Conservation (phyloP, 2,888 invertebrate species). For the Beris chalybata region DNA sequence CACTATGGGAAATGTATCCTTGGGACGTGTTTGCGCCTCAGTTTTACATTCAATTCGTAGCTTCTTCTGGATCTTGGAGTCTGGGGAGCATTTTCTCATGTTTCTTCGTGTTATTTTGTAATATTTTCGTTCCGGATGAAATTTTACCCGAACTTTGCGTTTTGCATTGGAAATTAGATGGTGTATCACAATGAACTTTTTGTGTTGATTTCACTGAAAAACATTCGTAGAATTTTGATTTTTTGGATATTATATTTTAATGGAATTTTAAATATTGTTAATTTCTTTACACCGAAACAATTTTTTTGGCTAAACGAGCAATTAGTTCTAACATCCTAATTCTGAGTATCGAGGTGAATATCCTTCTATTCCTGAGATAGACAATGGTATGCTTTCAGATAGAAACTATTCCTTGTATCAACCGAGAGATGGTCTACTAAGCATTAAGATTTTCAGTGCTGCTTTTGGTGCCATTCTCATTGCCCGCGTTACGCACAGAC, state of each 20-base stretch:
- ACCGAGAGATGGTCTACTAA: too few species aligned
- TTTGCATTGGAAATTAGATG: constrained; percentile 35
- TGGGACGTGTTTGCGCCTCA: constrained; percentile 18
- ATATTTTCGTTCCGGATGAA: constrained; percentile 39
- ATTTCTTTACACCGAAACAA: too few species aligned
- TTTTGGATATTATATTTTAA: constrained; percentile 28
- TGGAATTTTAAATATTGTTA: not conserved
- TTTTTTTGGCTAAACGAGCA: too few species aligned
- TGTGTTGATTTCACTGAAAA: not conserved
- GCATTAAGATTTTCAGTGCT: too few species aligned
- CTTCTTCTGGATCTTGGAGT: constrained; percentile 15
- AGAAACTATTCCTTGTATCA: too few species aligned
- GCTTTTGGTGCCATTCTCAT: too few species aligned
- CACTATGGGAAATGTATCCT: constrained; percentile 25
- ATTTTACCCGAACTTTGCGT: constrained; percentile 38
- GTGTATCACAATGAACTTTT: constrained; percentile 2
- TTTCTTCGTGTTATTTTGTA: constrained; percentile 33
- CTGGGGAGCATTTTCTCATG: constrained; percentile 28
- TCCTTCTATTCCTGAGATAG: too few species aligned
- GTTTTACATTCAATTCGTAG: constrained; percentile 5
- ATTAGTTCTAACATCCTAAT: too few species aligned
- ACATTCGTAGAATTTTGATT: constrained; percentile 19
- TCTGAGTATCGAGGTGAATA: too few species aligned
- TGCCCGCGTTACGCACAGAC: too few species aligned
- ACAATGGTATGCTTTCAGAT: too few species aligned